Conservation (phyloP, 1,140 invertebrate species). For the Drosophila auraria region DNA sequence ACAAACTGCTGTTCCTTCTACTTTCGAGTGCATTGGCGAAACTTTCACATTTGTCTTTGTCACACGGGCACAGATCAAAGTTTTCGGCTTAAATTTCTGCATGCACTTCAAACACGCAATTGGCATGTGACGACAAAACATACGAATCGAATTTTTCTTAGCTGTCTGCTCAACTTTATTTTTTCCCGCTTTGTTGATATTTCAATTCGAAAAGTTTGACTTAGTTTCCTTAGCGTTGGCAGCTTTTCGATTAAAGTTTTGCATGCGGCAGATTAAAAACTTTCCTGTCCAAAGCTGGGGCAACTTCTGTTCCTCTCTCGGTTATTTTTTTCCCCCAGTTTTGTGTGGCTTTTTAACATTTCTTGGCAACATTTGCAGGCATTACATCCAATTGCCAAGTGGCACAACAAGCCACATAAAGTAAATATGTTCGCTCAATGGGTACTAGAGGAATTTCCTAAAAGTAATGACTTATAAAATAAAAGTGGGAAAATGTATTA, state of each 20-base stretch:
- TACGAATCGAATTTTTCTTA: constrained; percentile 53
- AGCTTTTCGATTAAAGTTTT: constrained; percentile 67
- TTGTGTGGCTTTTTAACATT: constrained; percentile 32
- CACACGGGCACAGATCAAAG: constrained; percentile 46
- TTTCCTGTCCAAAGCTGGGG: constrained; percentile 37
- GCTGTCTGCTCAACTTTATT: constrained; percentile 1
- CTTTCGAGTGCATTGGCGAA: constrained; percentile 37
- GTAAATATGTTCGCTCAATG: constrained; percentile 10
- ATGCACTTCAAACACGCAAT: constrained; percentile 59
- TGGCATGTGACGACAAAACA: constrained; percentile 62
- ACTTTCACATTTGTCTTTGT: constrained; percentile 64
- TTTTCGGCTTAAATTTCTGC: constrained; percentile 69
- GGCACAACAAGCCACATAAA: constrained; percentile 29
- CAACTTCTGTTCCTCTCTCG: constrained; percentile 23
- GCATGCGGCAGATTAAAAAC: constrained; percentile 65
- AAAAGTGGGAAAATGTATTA: neutral
- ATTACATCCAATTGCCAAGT: constrained; percentile 39
- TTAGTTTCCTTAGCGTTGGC: constrained; percentile 51
- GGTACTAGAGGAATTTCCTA: constrained; percentile 7
- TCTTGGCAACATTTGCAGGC: constrained; percentile 41
- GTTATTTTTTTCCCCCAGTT: neutral
- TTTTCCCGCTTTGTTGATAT: constrained; percentile 34
- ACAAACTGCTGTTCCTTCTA: constrained; percentile 32
- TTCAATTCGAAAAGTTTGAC: constrained; percentile 70
- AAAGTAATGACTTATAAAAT: no score